Evolutionary conservation across 2,113 vertebrate species (phyloP).

Genomic region (Sinosuthora webbiana): DNA sequence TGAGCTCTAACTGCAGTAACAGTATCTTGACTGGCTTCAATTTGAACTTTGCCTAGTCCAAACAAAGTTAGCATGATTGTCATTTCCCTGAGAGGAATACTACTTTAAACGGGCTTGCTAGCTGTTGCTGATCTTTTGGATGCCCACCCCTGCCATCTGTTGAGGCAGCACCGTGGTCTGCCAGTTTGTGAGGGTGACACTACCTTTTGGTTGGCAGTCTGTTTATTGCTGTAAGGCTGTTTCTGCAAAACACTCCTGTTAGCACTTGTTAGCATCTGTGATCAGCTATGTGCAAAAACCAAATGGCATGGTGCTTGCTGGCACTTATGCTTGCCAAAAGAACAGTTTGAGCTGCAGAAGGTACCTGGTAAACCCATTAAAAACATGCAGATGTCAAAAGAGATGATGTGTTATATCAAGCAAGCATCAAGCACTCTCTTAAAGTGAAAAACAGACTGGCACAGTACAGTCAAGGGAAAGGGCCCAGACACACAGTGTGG

Average conservation of each 20-base stretch:
- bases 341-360: constrained; percentile 56
- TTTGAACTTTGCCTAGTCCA: neutral
- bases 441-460: neutral
- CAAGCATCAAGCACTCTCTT: neutral
- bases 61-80: neutral
- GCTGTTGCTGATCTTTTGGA: constrained; percentile 27
- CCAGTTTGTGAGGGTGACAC: neutral
- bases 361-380: constrained; percentile 30
- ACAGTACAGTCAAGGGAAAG: neutral
- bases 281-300: constrained; percentile 28
- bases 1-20: neutral
- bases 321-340: constrained; percentile 26
- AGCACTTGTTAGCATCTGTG: constrained; percentile 31
- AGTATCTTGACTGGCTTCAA: neutral
- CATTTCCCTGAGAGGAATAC: neutral
- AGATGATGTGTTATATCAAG: neutral
- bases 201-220: constrained; percentile 29
- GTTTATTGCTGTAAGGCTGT: neutral
- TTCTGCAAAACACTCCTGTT: constrained; percentile 16
- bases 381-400: constrained; percentile 33
- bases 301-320: constrained; percentile 9
- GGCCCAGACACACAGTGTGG: neutral
- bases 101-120: neutral
- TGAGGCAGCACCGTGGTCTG: neutral
- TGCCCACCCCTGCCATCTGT: constrained; percentile 40